These are phyloP conservation scores for Ellobius talpinus DNA, from an alignment of 2,113 vertebrate species.

Conservation along the genomic window DNA sequence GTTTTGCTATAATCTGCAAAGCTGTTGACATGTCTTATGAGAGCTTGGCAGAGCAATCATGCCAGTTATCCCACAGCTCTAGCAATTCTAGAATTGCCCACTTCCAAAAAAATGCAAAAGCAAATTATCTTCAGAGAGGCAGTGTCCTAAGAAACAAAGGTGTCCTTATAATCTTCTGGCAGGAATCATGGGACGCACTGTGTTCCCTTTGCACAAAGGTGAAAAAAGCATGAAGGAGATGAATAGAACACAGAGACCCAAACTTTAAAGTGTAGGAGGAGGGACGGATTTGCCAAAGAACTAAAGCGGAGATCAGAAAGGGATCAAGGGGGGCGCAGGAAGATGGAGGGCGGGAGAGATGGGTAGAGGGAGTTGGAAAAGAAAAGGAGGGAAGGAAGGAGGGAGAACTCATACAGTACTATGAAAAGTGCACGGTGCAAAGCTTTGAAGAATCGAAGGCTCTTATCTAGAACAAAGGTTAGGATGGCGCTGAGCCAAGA, in stretches of 20 bases:
- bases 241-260: not conserved
- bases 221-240: not conserved
- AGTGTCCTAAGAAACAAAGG: accelerated
- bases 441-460: not conserved
- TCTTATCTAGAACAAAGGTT: not conserved
- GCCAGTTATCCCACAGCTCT: not conserved
- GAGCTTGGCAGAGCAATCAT: not conserved
- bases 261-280: not conserved
- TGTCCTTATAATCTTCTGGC: too few relatives aligned
- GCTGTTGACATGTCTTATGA: not conserved
- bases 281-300: not conserved
- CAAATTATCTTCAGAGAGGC: not conserved
- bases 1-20: not conserved
- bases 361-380: not conserved
- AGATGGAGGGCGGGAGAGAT: not conserved
- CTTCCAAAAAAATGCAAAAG: not conserved
- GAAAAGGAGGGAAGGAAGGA: not conserved
- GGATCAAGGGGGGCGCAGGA: not conserved
- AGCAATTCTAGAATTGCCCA: not conserved
- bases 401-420: not conserved
- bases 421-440: accelerated
- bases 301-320: not conserved
- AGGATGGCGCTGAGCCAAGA: not conserved
- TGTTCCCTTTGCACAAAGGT: not conserved
- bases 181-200: not conserved